These are phyloP conservation scores for Rhinopithecus roxellana DNA, from an alignment of 2,113 vertebrate species.

Conservation along the genomic window DNA sequence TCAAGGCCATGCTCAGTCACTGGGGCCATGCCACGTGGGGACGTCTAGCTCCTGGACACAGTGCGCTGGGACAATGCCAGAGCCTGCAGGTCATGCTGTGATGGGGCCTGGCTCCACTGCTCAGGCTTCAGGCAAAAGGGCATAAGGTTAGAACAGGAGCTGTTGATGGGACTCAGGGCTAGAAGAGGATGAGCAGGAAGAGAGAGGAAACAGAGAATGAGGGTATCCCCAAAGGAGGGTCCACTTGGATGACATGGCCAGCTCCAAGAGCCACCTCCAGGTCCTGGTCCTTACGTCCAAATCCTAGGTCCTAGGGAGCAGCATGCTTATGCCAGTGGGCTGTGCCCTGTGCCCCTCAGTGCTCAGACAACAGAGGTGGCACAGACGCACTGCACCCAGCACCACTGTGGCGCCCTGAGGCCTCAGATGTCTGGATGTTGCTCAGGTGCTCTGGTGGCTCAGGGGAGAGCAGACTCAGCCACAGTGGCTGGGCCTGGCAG, in stretches of 20 bases:
- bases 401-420: too few relatives aligned
- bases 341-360: too few relatives aligned
- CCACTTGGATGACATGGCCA: too few relatives aligned
- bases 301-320: background rate
- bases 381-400: background rate
- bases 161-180: rapidly evolving
- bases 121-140: background rate
- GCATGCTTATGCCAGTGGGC: rapidly evolving
- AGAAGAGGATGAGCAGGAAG: background rate
- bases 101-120: background rate
- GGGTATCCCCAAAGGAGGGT: background rate
- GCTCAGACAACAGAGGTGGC: background rate
- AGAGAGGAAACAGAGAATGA: background rate
- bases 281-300: background rate
- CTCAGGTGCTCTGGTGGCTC: background rate
- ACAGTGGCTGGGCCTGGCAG: background rate
- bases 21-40: background rate
- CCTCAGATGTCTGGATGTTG: background rate
- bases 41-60: rapidly evolving
- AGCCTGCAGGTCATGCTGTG: background rate
- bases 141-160: too few relatives aligned
- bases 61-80: background rate
- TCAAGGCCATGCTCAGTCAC: too few relatives aligned
- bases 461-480: too few relatives aligned
- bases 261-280: rapidly evolving